Percentiles rank a stretch among this genome's conserved stretches.
Evolutionary conservation across 1,140 invertebrate genomes (phyloP).

Genomic region (Diabrotica virgifera): DNA sequence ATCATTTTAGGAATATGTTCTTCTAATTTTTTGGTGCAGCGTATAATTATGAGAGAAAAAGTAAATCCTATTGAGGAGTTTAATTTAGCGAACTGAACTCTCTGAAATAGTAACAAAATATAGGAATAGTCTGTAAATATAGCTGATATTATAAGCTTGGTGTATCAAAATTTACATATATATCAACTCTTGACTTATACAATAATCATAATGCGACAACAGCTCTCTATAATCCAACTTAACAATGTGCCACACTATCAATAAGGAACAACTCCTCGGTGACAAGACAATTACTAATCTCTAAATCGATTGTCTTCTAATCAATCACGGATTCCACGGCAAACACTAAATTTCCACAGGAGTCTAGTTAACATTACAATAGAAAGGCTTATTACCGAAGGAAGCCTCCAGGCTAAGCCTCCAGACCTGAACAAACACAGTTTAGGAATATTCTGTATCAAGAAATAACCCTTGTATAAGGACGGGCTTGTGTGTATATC

Average conservation of each 20-base stretch:
- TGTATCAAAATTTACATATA: too few relatives aligned
- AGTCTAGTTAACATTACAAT: conserved; percentile 14
- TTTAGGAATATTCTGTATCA: conserved; percentile 9
- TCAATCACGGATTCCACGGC: conserved; percentile 4
- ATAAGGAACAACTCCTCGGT: not conserved
- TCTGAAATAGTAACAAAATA: too few relatives aligned
- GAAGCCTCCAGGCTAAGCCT: not conserved
- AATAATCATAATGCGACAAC: not conserved
- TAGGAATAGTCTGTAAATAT: too few relatives aligned
- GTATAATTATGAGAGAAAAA: too few relatives aligned
- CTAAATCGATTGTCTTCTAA: conserved; percentile 12
- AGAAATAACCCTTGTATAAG: conserved; percentile 7
- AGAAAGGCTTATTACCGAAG: conserved; percentile 5
- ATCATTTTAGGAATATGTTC: too few relatives aligned
- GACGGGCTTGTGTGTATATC: conserved; percentile 7
- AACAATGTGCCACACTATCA: not conserved
- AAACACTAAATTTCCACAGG: conserved; percentile 11
- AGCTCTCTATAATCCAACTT: not conserved
- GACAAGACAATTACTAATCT: conserved; percentile 11
- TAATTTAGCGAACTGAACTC: too few relatives aligned
- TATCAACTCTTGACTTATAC: too few relatives aligned
- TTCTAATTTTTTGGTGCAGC: too few relatives aligned
- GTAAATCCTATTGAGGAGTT: too few relatives aligned
- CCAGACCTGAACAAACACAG: conserved; percentile 15
- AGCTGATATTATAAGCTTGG: too few relatives aligned